phyloP scores from a whole-genome alignment of 2,797 vertebrate species.

The Steatocranus sp. region DNA sequence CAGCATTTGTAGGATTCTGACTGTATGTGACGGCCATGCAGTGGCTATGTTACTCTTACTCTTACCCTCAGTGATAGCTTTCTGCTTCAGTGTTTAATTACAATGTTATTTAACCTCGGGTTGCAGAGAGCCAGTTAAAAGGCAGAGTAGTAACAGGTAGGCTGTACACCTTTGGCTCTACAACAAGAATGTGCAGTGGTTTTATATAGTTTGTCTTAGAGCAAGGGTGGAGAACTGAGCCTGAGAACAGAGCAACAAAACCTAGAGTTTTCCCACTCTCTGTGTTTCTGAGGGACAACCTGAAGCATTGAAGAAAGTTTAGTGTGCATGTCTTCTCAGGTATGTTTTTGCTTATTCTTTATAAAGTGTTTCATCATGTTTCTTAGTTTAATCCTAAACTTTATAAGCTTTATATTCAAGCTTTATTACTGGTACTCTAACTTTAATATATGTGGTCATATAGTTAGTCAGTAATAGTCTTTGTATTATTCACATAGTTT shows the following conservation, averaged over 20 bases:
- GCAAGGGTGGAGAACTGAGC: constrained; percentile 24
- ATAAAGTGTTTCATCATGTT: not conserved
- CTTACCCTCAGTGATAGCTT: not conserved
- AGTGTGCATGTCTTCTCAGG: not conserved
- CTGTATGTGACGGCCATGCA: not conserved
- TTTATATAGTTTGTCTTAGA: constrained; percentile 10
- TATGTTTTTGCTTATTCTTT: not conserved
- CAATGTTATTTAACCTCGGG: not conserved
- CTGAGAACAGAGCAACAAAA: not conserved
- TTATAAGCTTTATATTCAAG: not conserved
- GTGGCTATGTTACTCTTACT: not conserved
- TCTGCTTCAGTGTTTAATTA: not conserved
- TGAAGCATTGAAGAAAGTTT: not conserved
- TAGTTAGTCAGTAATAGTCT: not conserved
- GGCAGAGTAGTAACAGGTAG: not conserved
- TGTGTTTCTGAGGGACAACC: not conserved
- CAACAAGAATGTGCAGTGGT: constrained; percentile 26
- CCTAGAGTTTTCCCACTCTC: not conserved
- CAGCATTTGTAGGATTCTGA: not conserved
- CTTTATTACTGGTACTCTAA: not conserved
- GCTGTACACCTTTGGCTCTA: not conserved
- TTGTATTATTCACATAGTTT: not conserved
- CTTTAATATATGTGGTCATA: not conserved
- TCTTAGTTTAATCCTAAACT: not conserved
- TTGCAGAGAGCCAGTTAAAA: not conserved